Base-by-base conservation (phyloP, 2,888 invertebrate species). In the Cosmia trapezina region DNA sequence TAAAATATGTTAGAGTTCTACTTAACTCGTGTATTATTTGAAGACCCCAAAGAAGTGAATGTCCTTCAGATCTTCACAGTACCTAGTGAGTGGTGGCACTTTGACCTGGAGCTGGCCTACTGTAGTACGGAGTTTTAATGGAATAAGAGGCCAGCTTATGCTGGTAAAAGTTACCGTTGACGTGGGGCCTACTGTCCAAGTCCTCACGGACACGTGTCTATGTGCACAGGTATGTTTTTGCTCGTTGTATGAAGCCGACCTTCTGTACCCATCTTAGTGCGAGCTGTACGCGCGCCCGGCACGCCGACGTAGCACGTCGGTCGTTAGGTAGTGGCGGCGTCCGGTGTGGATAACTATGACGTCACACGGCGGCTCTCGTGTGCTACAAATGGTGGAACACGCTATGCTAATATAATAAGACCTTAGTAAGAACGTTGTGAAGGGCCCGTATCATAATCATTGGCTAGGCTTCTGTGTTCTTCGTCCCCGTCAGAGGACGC, bases 311-410 rank as follows among this genome's bases (percentile, higher is more conserved):
- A 28, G 61, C 28, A 62, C 61, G 45, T 56, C 37, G 17, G 37
- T 37, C 37, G 37, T 37, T 37, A 37, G 37, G 37, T 37, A 37
- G 37, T 37, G 37, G 2, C 4, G 37, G 37, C 4, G 4, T 37
- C 37, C 37, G 37, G 59, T 64, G 9, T 37, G 54, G n/a, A 63
- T 64, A 56, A 17, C n/a, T 17, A 57, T 57, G 37, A 57, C 64
- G 17, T 64, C 64, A 57, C 17, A 37, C 9, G 63, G 6, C 6
- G 9, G 17, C 17, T 11, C 19, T 37, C 22, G 14, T 63, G n/a
- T 33, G 33, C 33, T n/a, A 45, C 47, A 63, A 49, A 45, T 62
- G 45, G 17, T 37, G 9, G n/a, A 4, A 54, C n/a, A 49, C n/a
- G 63, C 33, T 22, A 54, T 37, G 37, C n/a, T 22, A 64, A 64